Evolutionary conservation across 2,113 vertebrate genomes (phyloP), one percentile per base, ranked within the genome.

Genomic region (Guaruba guarouba): DNA sequence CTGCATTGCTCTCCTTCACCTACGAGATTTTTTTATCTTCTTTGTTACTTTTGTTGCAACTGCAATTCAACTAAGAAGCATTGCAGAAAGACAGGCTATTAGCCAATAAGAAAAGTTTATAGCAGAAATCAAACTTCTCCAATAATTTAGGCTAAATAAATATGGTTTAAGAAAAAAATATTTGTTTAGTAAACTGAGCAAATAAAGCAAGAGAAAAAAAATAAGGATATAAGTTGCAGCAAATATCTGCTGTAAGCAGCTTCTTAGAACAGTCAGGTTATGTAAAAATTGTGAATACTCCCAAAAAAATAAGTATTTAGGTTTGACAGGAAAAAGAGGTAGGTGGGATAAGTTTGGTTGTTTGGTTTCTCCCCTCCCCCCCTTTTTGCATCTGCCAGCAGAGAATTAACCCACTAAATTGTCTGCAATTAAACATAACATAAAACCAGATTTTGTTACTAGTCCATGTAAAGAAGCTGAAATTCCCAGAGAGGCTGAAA

Each of bases 401-500:
- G 43, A 78, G 63, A 94, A 19, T 85, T 95, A 95, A 92, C 69
- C 73, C 83, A 95, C 64, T 27, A 94, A 96, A 96, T 74, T 88
- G 31, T 41, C 92, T 95, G 74, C 94, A 98, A 97, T 98, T 97
- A 97, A 90, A 93, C 51, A 64, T 61, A 87, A 86, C 59, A 94
- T 73, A 57, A 95, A 97, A 95, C 52, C 9, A 0, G 88, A 93
- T 97, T 98, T 96, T 94, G 80, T 97, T 96, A 96, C 68, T 80
- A 63, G 94, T 82, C 51, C 6, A 2, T 76, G 90, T 91, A 98
- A 97, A 97, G 90, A 97, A 97, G 97, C 67, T 6, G 76, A 94
- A 98, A 98, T 98, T 98, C 97, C 98, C 97, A 83, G 69, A 96
- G 97, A 98, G 96, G 71, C 92, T 97, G 97, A 98, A 97, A 97